These are phyloP conservation scores for Trachelipus rathkii DNA, from an alignment of 1,140 invertebrate genomes.

Conservation along the genomic window DNA sequence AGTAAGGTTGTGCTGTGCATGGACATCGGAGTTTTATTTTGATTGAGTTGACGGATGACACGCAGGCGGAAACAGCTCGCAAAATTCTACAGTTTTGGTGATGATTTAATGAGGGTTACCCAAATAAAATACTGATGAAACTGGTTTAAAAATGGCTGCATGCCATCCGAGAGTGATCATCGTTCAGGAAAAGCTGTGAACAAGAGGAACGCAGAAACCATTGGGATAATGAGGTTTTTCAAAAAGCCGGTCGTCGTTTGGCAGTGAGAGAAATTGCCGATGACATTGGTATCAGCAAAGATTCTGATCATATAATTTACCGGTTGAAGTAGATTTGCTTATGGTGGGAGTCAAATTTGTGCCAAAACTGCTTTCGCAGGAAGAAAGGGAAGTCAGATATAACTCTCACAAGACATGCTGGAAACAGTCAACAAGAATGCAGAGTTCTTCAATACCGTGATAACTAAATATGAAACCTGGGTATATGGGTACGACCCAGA, in stretches of 20 bases:
- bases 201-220: background rate
- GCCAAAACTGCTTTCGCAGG: background rate
- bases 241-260: background rate
- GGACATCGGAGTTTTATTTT: no score
- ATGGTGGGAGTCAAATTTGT: background rate
- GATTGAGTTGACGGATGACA: no score
- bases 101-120: no score
- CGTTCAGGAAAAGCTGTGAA: background rate
- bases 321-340: background rate
- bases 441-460: constrained; percentile 8
- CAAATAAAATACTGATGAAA: no score
- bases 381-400: background rate
- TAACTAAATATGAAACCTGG: background rate
- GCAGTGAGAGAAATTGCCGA: background rate
- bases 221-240: background rate
- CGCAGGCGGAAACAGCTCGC: no score
- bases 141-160: background rate
- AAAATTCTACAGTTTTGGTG: no score
- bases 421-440: constrained; percentile 16
- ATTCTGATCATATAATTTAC: background rate
- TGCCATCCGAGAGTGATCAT: background rate
- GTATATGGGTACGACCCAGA: constrained; percentile 16
- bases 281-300: background rate
- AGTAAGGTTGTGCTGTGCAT: no score
- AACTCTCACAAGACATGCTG: constrained; percentile 21